Evolutionary conservation across 1,140 invertebrate genomes (phyloP), one percentile per base, ranked within the genome.

Genomic region (Brachionus paranguensis): DNA sequence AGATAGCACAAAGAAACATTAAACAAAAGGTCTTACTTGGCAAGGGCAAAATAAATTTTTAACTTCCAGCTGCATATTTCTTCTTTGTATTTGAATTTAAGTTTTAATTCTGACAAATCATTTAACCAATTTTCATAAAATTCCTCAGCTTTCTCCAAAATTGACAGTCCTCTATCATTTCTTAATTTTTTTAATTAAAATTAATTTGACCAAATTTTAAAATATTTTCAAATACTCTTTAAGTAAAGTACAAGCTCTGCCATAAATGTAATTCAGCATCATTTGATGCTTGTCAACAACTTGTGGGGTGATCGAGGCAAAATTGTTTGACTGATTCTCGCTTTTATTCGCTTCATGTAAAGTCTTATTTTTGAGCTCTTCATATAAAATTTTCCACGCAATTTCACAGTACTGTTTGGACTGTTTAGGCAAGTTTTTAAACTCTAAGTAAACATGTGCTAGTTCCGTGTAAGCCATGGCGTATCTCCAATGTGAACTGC

Each of bases 211-310:
- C 29, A 37, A 70, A 70, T 12, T 12, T n/a, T 8, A 20, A 5
- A 64, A 4, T n/a, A 10, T 64, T 64, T 64, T 20, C 17, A 7
- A 33, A n/a, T 76, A 76, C 72, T 76, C 72, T 50, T 76, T 76
- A 10, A 76, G 47, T 50, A 76, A 20, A 12, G 45, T 76, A 14
- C 72, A 50, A 11, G 72, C 17, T 50, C 72, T 24, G 2, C 72
- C 72, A 17, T 76, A 50, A 53, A 76, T 50, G 14, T 76, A 76
- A 27, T 76, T 76, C 11, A 76, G 14, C 41, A 76, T 76, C 72
- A 76, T 76, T 76, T 76, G 72, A 24, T 76, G 72, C 20, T 76
- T 76, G 29, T 76, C 6, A 72, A 72, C 17, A 50, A 24, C 11
- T 8, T 12, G 20, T 45, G 70, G 37, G 6, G 11, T 29, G 8